Conservation (phyloP, 2,888 invertebrate species). For the Volucella bombylans region DNA sequence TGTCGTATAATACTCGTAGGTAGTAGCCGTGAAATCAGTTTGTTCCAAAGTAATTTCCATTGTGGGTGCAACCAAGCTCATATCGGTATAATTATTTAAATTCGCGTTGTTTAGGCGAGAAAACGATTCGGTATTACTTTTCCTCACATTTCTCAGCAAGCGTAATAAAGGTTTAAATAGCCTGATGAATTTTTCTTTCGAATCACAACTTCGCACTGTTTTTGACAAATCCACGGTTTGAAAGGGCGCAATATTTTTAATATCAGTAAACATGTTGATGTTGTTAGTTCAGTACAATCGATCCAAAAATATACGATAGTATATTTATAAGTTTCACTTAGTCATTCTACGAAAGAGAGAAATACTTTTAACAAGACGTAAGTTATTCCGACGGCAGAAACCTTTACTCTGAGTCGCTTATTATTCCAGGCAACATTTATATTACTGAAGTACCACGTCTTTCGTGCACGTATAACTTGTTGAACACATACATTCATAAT, state of each 20-base stretch:
- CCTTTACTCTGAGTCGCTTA: slow-evolving; percentile 81
- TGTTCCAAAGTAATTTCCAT: slow-evolving; percentile 42
- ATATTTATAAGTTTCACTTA: no score
- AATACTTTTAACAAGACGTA: slow-evolving; percentile 67
- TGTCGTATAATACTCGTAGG: slow-evolving; percentile 75
- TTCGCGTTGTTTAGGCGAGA: slow-evolving; percentile 76
- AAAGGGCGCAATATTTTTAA: slow-evolving; percentile 78
- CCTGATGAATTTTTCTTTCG: slow-evolving; percentile 77
- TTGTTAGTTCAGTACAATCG: slow-evolving; percentile 17
- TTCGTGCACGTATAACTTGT: neutral
- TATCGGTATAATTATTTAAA: slow-evolving; percentile 75
- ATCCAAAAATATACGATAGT: slow-evolving; percentile 44
- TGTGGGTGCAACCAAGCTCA: slow-evolving; percentile 45
- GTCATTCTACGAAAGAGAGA: slow-evolving; percentile 23
- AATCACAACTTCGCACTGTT: slow-evolving; percentile 70
- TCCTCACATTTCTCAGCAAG: slow-evolving; percentile 74
- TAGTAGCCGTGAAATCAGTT: slow-evolving; percentile 12
- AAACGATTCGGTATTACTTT: slow-evolving; percentile 40
- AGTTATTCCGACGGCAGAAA: slow-evolving; percentile 80
- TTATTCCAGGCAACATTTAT: slow-evolving; percentile 80
- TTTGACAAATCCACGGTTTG: slow-evolving; percentile 62
- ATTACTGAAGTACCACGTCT: slow-evolving; percentile 76
- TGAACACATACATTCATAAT: slow-evolving; percentile 24
- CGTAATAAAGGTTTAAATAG: slow-evolving; percentile 79
- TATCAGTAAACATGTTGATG: slow-evolving; percentile 79